A percentile compares a stretch with the other conserved stretches of the same genome.
Conservation (phyloP, 2,797 vertebrate species). For the Alca torda region DNA sequence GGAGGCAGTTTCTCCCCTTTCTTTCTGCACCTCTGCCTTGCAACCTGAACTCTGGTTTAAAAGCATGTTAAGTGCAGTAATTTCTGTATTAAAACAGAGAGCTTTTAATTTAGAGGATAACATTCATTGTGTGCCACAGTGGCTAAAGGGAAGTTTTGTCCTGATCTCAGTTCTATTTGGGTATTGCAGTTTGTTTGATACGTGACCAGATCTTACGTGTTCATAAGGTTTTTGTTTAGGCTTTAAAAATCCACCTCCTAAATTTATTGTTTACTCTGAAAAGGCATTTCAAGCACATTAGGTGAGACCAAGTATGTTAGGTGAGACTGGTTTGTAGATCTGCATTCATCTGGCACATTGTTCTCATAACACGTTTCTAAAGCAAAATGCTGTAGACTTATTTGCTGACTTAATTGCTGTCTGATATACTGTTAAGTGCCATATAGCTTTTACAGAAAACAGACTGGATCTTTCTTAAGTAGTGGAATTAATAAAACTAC, state of each 20-base stretch:
- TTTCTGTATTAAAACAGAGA: neutral
- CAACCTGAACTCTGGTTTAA: neutral
- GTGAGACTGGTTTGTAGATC: neutral
- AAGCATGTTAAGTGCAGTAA: neutral
- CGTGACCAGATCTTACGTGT: neutral
- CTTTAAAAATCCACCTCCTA: neutral
- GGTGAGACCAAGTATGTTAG: neutral
- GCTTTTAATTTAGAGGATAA: neutral
- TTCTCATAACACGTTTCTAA: constrained; percentile 7
- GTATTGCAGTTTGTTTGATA: neutral
- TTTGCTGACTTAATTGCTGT: constrained; percentile 11
- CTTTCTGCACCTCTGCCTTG: neutral
- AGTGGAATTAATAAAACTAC: constrained; percentile 25
- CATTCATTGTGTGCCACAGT: neutral
- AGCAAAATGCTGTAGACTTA: neutral
- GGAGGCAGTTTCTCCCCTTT: neutral
- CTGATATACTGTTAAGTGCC: neutral
- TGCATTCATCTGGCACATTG: neutral
- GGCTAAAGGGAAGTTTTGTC: neutral
- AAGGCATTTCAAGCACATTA: neutral
- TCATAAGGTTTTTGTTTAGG: neutral
- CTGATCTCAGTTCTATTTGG: neutral
- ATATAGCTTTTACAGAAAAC: constrained; percentile 33
- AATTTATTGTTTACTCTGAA: neutral
- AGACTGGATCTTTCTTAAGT: neutral